Evolutionary conservation across 2,797 vertebrate species (phyloP).

Genomic region (Choloepus didactylus): DNA sequence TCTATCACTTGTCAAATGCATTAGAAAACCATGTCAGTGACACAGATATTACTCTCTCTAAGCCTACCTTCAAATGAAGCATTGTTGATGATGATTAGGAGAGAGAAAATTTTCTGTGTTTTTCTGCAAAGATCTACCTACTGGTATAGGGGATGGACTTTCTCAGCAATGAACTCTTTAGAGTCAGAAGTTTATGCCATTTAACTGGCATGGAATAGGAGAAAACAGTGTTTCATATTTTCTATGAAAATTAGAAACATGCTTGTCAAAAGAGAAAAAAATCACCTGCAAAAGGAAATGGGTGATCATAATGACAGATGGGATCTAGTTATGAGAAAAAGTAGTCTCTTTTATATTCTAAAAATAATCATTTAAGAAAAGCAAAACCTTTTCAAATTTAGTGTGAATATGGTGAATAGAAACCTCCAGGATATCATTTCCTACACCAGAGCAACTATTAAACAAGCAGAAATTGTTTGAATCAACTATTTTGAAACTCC

Average conservation of each 20-base stretch:
- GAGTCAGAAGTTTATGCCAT: slow-evolving; percentile 61
- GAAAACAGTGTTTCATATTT: slow-evolving; percentile 62
- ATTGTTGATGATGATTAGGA: background rate
- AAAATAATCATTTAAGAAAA: slow-evolving; percentile 35
- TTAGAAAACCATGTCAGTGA: background rate
- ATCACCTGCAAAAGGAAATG: slow-evolving; percentile 65
- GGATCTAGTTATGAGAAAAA: slow-evolving; percentile 27
- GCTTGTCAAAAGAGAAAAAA: slow-evolving; percentile 70
- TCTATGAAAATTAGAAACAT: slow-evolving; percentile 53
- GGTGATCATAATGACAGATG: slow-evolving; percentile 62
- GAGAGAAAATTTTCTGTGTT: slow-evolving; percentile 1
- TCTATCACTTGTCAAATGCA: background rate
- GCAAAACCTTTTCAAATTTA: background rate
- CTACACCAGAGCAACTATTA: too few relatives aligned
- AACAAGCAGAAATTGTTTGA: too few relatives aligned
- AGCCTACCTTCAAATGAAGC: background rate
- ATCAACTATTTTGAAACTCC: too few relatives aligned
- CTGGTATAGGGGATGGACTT: slow-evolving; percentile 35
- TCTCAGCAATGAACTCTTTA: slow-evolving; percentile 59
- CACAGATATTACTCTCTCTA: slow-evolving; percentile 41
- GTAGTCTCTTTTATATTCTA: background rate
- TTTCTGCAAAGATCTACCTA: slow-evolving; percentile 47
- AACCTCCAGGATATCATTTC: too few relatives aligned
- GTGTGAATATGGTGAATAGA: too few relatives aligned
- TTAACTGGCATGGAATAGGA: slow-evolving; percentile 68